Conservation (phyloP, 2,113 vertebrate genomes). For the Eublepharis macularius region DNA sequence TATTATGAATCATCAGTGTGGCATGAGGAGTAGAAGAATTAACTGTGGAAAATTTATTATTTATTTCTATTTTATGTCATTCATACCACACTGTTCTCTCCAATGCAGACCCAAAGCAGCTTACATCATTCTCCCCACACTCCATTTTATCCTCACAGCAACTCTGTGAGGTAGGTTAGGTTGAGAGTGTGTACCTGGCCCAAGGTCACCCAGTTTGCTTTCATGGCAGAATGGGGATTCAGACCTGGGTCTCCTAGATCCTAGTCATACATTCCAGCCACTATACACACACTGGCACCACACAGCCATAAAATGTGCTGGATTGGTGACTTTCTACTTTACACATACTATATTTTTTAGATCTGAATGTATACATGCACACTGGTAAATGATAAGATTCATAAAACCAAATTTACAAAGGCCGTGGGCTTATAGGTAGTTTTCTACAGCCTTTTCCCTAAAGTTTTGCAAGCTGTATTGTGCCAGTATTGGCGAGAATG, state of each 20-base stretch:
- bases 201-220: too few species aligned
- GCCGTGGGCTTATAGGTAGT: neutral
- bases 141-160: too few species aligned
- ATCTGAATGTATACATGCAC: neutral
- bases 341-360: neutral
- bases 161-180: too few species aligned
- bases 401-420: neutral
- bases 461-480: neutral
- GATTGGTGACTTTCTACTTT: neutral
- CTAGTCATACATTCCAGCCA: too few species aligned
- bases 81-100: too few species aligned
- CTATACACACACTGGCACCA: too few species aligned
- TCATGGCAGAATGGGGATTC: too few species aligned
- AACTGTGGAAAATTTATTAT: neutral
- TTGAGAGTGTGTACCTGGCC: too few species aligned
- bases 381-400: neutral
- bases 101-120: too few species aligned
- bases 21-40: neutral
- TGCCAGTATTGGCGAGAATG: neutral
- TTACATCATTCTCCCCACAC: too few species aligned
- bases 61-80: too few species aligned
- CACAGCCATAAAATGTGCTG: neutral
- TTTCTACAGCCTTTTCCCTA: neutral
- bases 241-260: too few species aligned
- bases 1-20: neutral